These are phyloP conservation scores for Amblyornis subalaris DNA, from an alignment of 2,113 vertebrate genomes.

Conservation along the genomic window DNA sequence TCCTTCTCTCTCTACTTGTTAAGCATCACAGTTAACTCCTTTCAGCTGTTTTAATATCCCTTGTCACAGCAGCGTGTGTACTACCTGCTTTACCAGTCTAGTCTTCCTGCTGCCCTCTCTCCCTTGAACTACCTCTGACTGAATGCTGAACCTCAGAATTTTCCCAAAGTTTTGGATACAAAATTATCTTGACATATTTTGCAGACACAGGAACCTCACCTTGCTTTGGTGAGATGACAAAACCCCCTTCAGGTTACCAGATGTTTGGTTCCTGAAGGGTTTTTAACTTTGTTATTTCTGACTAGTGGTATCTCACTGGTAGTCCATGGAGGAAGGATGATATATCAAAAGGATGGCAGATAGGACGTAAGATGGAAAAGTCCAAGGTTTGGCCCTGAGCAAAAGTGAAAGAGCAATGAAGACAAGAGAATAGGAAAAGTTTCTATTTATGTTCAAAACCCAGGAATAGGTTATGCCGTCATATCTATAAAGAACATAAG, in stretches of 20 bases:
- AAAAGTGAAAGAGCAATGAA: neutral
- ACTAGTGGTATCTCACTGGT: neutral
- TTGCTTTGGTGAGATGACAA: neutral
- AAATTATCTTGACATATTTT: neutral
- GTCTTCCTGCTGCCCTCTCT: neutral
- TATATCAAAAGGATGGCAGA: neutral
- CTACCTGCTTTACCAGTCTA: neutral
- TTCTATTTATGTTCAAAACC: neutral
- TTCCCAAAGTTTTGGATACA: neutral
- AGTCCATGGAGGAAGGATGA: neutral
- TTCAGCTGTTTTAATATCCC: neutral
- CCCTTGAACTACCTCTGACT: neutral
- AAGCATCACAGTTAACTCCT: neutral
- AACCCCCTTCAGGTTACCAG: neutral
- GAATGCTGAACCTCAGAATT: neutral
- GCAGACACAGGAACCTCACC: neutral
- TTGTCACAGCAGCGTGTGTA: neutral
- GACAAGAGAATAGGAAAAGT: neutral
- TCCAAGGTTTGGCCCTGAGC: rapidly evolving
- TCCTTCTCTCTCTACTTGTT: neutral
- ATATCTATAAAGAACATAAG: neutral
- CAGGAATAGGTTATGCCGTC: neutral
- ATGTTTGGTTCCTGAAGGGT: neutral
- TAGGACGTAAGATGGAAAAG: neutral
- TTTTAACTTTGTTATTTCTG: neutral